Base-by-base conservation (phyloP, 2,888 invertebrate species). In the Selenia dentaria region DNA sequence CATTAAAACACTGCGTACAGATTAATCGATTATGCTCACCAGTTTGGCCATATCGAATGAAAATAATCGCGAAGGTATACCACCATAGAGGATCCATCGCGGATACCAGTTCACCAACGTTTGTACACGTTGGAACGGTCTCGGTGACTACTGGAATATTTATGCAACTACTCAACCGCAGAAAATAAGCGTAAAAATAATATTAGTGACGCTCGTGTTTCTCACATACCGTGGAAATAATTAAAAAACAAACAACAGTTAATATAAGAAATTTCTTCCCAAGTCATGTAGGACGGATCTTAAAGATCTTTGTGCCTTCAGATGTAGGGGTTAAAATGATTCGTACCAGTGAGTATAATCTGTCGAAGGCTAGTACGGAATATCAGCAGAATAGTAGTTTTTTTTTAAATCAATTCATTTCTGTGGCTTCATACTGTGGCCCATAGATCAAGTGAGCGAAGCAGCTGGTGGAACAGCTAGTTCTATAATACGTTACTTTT, bases 131-230 rank as follows among this genome's bases (percentile, higher is more conserved):
- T 29, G 41, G 11, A 28, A 10, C 9, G 10, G 33, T 24, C 13
- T 12, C 28, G 9, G 28, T 28, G 6, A 48, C 41, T 48, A 34
- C 35, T 11, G 26, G 12, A 13, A 6, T 22, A 22, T 31, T 29
- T 38, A 31, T 40, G 41, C 16, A 36, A 26, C 20, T 46, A 39
- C 28, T 35, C 40, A 47, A 42, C 25, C 47, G 32, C 27, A 29
- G 25, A 42, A 13, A 48, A 48, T 42, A 16, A 38, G 34, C 50
- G 50, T 42, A 25, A 20, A 38, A 51, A 40, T 31, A 45, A 45
- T 41, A 35, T 51, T 51, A 51, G 50, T 11, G 6, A 51, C 50
- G 50, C 40, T 39, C 32, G 50, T 14, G n/a, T 41, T 44, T 44
- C 37, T 31, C 32, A 26, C 13, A 29, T 35, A 32, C 38, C 35